phyloP scores from a whole-genome alignment of 2,888 invertebrate species.

The Carabus problematicus region DNA sequence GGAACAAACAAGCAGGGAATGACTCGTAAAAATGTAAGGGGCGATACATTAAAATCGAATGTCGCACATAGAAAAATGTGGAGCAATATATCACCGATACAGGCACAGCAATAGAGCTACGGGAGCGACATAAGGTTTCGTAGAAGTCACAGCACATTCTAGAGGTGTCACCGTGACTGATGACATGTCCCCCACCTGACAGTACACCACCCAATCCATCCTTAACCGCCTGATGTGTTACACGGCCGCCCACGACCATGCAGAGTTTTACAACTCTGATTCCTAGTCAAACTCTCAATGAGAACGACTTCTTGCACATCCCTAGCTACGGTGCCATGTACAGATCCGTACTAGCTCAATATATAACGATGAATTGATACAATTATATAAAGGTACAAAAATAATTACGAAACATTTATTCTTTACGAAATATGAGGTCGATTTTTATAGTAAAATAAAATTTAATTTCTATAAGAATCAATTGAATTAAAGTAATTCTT shows the following conservation, averaged over 20 bases:
- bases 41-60: conserved; percentile 13
- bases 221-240: background rate
- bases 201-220: conserved; percentile 40
- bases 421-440: no score
- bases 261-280: conserved; percentile 23
- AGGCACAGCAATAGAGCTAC: conserved; percentile 5
- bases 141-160: conserved; percentile 57
- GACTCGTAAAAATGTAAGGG: conserved; percentile 35
- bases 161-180: conserved; percentile 59
- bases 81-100: conserved; percentile 41
- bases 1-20: conserved; percentile 38
- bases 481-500: no score
- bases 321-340: background rate
- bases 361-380: background rate
- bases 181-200: conserved; percentile 48
- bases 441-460: no score
- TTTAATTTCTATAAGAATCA: no score
- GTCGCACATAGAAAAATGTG: conserved; percentile 25
- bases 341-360: conserved; percentile 11
- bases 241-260: conserved; percentile 11
- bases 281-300: conserved; percentile 1
- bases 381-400: no score
- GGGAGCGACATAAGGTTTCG: conserved; percentile 47
- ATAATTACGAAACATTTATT: no score
- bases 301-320: conserved; percentile 5